Conservation (phyloP, 2,888 invertebrate species). For the Ormia ochracea region DNA sequence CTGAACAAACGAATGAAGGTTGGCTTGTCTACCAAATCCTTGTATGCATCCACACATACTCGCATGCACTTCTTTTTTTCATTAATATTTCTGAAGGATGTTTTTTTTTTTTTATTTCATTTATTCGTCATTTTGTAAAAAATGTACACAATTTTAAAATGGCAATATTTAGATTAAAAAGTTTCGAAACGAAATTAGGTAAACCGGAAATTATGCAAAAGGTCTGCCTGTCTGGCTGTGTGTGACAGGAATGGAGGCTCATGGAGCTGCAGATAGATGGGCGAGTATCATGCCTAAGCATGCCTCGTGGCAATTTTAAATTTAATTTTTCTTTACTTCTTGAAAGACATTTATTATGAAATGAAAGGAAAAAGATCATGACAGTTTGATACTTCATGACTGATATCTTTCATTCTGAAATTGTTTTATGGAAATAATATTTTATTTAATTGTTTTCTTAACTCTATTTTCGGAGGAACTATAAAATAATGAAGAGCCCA, state of each 20-base stretch:
- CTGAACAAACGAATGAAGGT: background rate
- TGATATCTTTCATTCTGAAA: background rate
- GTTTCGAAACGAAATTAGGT: conserved; percentile 51
- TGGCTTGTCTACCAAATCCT: conserved; percentile 8
- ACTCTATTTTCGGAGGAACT: background rate
- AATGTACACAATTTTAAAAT: conserved; percentile 40
- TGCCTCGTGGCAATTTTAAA: background rate
- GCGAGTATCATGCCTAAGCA: background rate
- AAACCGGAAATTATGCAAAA: conserved; percentile 55
- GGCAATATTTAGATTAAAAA: conserved; percentile 56
- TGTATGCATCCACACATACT: conserved; percentile 10
- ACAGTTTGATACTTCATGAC: conserved; percentile 6
- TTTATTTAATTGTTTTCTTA: background rate
- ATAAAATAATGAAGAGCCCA: background rate
- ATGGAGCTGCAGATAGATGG: background rate
- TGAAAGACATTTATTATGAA: conserved; percentile 5
- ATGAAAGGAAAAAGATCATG: background rate
- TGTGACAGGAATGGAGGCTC: background rate
- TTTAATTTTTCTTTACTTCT: background rate
- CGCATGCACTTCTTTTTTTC: background rate
- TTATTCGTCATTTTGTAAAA: conserved; percentile 41
- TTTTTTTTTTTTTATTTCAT: background rate
- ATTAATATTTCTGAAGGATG: background rate
- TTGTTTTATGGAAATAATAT: background rate
- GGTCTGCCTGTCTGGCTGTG: background rate